Evolutionary conservation across 2,797 vertebrate species (phyloP).

Genomic region (Gallinago stenura): DNA sequence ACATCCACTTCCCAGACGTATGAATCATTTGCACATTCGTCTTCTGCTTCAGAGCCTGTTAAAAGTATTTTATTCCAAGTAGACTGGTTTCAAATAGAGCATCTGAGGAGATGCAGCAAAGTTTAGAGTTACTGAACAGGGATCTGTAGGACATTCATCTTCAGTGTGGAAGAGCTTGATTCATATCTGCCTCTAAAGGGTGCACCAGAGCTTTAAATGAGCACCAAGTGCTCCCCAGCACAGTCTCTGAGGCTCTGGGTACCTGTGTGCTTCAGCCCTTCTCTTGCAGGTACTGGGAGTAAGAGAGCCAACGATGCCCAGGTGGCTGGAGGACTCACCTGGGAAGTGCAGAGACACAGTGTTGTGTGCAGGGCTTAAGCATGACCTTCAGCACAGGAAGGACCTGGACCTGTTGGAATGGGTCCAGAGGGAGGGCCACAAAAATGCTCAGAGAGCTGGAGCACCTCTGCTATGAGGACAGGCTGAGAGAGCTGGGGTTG

Average conservation of each 20-base stretch:
- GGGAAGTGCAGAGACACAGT: not conserved
- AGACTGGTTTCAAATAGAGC: not conserved
- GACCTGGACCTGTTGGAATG: no score
- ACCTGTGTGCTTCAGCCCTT: not conserved
- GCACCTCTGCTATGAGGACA: no score
- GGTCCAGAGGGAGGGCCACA: no score
- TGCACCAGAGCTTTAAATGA: not conserved
- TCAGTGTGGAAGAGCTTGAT: not conserved
- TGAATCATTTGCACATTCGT: slow-evolving; percentile 24
- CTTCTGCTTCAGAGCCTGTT: not conserved
- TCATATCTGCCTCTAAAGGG: not conserved
- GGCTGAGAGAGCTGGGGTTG: no score
- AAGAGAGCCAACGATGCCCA: not conserved
- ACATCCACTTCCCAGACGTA: not conserved
- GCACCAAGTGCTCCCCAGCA: not conserved
- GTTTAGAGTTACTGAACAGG: not conserved
- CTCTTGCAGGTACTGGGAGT: not conserved
- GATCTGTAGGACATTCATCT: not conserved
- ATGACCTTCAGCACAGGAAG: no score
- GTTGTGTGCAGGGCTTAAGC: not conserved
- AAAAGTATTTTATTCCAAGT: not conserved
- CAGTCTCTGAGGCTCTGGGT: not conserved
- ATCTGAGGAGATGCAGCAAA: not conserved
- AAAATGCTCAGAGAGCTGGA: no score
- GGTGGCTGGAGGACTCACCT: not conserved